phyloP scores from a whole-genome alignment of 2,888 invertebrate species.

The Patella ulyssiponensis region DNA sequence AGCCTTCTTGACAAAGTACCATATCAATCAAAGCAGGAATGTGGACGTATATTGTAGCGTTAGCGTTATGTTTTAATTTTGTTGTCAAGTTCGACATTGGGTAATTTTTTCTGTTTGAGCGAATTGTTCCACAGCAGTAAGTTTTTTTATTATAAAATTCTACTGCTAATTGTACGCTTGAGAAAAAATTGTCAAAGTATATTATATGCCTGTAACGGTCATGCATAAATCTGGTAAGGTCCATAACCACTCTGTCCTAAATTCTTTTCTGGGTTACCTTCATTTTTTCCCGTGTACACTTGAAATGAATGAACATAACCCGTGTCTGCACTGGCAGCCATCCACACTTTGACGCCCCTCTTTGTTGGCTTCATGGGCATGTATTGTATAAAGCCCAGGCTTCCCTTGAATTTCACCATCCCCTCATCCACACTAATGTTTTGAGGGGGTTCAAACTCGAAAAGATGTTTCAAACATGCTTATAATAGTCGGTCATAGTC shows the following conservation, averaged over 20 bases:
- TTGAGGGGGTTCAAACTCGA: not conserved
- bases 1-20: too few relatives aligned
- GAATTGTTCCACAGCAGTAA: not conserved
- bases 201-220: not conserved
- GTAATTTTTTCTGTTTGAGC: not conserved
- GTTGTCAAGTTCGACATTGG: too few relatives aligned
- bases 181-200: not conserved
- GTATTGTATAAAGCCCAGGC: not conserved
- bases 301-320: not conserved
- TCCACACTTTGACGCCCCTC: not conserved
- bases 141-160: not conserved
- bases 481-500: too few relatives aligned
- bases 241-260: not conserved
- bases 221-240: not conserved
- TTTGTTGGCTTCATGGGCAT: conserved; percentile 1
- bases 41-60: too few relatives aligned
- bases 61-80: too few relatives aligned
- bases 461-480: not conserved
- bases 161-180: not conserved
- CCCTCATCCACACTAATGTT: not conserved
- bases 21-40: too few relatives aligned
- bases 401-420: conserved; percentile 1
- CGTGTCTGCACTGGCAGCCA: not conserved
- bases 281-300: not conserved
- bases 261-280: not conserved